Percentiles rank a stretch among this genome's conserved stretches.
These are phyloP conservation scores for Bombus picipes DNA, from an alignment of 1,140 invertebrate genomes.

Conservation along the genomic window DNA sequence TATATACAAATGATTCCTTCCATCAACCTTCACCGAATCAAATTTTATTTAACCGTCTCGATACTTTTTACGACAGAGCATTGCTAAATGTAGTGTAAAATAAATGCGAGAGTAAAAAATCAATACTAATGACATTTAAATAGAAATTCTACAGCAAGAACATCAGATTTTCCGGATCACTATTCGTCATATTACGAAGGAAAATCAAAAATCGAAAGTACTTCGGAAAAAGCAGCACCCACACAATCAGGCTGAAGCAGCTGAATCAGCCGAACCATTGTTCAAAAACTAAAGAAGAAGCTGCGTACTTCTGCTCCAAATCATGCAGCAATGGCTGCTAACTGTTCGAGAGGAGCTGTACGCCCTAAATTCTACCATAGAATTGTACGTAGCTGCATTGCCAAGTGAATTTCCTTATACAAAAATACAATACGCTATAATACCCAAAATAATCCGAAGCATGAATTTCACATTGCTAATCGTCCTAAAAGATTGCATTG, in stretches of 20 bases:
- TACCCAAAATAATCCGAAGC: no score
- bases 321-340: slow-evolving; percentile 34
- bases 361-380: background rate
- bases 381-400: background rate
- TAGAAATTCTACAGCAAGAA: background rate
- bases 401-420: background rate
- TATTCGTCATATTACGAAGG: background rate
- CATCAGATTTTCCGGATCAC: background rate
- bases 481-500: no score
- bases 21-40: background rate
- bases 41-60: background rate
- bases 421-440: no score
- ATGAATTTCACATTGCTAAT: no score
- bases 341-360: background rate
- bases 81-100: background rate
- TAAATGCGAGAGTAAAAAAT: background rate
- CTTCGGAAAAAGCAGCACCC: background rate
- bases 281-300: slow-evolving; percentile 39
- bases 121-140: background rate
- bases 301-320: slow-evolving; percentile 28
- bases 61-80: background rate
- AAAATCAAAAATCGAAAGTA: slow-evolving; percentile 24
- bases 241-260: background rate
- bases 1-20: background rate
- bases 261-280: slow-evolving; percentile 37